Evolutionary conservation across 2,888 invertebrate genomes (phyloP).

Genomic region (Rhagonycha fulva): DNA sequence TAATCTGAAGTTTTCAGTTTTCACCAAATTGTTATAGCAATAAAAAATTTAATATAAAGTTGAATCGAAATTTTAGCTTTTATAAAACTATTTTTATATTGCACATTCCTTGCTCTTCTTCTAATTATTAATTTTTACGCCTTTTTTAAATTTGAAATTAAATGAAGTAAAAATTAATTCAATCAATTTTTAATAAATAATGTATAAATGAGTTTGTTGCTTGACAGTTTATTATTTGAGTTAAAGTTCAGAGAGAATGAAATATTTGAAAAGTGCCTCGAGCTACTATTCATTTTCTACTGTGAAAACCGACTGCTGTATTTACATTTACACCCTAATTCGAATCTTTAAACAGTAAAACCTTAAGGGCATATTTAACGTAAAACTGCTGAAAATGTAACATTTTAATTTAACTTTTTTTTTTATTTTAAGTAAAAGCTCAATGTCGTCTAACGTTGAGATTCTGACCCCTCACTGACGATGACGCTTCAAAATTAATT

Average conservation of each 20-base stretch:
- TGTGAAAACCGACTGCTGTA: constrained; percentile 18
- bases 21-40: background rate
- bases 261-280: constrained; percentile 16
- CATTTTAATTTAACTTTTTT: constrained; percentile 8
- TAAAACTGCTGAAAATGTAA: constrained; percentile 2
- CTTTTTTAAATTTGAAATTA: background rate
- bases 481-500: background rate
- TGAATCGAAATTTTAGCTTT: background rate
- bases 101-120: too few species aligned
- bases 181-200: background rate
- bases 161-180: too few species aligned
- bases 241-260: background rate
- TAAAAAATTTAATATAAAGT: background rate
- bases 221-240: constrained; percentile 3
- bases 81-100: background rate
- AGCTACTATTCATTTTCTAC: constrained; percentile 13
- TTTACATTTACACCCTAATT: constrained; percentile 21
- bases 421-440: background rate
- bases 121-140: too few species aligned
- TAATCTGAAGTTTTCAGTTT: background rate
- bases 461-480: background rate
- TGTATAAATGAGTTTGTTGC: background rate
- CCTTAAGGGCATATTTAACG: constrained; percentile 15
- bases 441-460: background rate
- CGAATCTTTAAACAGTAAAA: constrained; percentile 7